Evolutionary conservation across 2,113 vertebrate genomes (phyloP).

Genomic region (Amazona guildingii): DNA sequence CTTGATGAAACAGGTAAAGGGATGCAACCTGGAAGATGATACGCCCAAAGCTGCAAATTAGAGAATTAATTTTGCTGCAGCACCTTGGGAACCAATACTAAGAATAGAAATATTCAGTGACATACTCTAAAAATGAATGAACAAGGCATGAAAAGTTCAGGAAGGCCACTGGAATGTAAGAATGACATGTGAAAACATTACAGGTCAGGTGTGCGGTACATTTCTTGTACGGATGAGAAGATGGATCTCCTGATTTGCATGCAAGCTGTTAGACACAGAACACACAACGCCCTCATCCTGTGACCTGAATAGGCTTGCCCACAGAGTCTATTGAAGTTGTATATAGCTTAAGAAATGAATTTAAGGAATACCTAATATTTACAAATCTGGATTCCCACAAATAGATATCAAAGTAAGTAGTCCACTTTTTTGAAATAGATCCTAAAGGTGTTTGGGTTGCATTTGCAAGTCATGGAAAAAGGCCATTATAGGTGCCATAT

Average conservation of each 20-base stretch:
- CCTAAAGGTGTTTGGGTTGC: neutral
- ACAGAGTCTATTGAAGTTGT: too few species aligned
- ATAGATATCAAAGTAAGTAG: neutral
- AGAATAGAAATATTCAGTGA: neutral
- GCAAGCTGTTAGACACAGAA: neutral
- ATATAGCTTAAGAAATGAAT: neutral
- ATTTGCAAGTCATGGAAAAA: neutral
- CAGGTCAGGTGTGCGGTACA: neutral
- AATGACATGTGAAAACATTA: neutral
- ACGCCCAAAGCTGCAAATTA: neutral
- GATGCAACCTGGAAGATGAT: neutral
- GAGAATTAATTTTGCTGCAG: neutral
- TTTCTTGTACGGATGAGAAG: neutral
- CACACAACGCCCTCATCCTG: rapidly evolving
- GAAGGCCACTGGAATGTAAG: neutral
- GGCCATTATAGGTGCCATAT: rapidly evolving
- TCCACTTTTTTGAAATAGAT: neutral
- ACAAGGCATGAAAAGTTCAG: neutral
- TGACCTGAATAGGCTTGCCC: neutral
- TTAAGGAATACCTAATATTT: neutral
- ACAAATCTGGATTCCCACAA: neutral
- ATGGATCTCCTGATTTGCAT: neutral
- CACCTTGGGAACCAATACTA: neutral
- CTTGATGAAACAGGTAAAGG: neutral
- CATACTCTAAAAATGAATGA: neutral